Percentiles rank a stretch among this genome's conserved stretches.
phyloP scores from a whole-genome alignment of 2,888 invertebrate genomes.

The Loripinus fragilis region DNA sequence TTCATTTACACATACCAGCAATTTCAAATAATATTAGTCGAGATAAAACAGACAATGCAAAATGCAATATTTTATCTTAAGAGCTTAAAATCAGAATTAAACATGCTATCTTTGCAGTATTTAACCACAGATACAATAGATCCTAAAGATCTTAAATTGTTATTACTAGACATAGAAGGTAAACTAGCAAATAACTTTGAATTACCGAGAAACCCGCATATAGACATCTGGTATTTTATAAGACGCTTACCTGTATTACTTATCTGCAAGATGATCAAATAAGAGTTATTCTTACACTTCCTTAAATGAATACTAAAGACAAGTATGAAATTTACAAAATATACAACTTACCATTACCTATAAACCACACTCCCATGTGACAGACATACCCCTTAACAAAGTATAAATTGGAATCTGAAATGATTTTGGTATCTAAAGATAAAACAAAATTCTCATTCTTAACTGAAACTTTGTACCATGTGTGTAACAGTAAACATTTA shows the following conservation, averaged over 20 bases:
- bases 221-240: slow-evolving; percentile 37
- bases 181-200: slow-evolving; percentile 27
- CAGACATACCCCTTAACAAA: too few relatives aligned
- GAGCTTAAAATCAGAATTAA: slow-evolving; percentile 27
- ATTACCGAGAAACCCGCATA: slow-evolving; percentile 26
- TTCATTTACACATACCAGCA: slow-evolving; percentile 1
- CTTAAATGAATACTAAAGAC: slow-evolving; percentile 18
- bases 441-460: slow-evolving; percentile 11
- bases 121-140: slow-evolving; percentile 21
- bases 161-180: slow-evolving; percentile 22
- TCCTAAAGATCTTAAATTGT: slow-evolving; percentile 19
- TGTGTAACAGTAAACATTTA: slow-evolving; percentile 3
- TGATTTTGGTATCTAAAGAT: slow-evolving; percentile 1
- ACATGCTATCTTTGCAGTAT: slow-evolving; percentile 23
- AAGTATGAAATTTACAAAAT: too few relatives aligned
- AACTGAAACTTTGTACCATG: background rate
- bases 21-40: slow-evolving; percentile 18
- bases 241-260: slow-evolving; percentile 20
- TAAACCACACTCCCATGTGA: too few relatives aligned
- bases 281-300: slow-evolving; percentile 20
- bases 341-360: too few relatives aligned
- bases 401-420: slow-evolving; percentile 6
- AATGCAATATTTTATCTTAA: slow-evolving; percentile 6
- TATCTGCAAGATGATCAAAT: slow-evolving; percentile 24
- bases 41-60: slow-evolving; percentile 11